These are phyloP conservation scores for Cardiocondyla obscurior DNA, from an alignment of 1,140 invertebrate species.

Conservation along the genomic window DNA sequence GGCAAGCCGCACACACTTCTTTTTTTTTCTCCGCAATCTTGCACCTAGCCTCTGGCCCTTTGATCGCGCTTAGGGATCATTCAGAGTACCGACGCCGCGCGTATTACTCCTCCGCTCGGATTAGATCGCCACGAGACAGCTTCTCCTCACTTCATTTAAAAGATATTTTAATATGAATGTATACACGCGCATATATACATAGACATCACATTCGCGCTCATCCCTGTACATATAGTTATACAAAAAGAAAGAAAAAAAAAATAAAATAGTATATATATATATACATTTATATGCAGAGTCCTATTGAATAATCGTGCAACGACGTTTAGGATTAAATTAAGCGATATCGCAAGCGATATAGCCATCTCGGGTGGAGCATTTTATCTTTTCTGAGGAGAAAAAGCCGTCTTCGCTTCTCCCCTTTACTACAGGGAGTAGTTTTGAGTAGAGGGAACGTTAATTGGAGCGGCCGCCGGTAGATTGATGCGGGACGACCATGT, in stretches of 20 bases:
- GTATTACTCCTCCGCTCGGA: background rate
- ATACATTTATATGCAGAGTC: conserved; percentile 38
- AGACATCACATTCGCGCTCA: conserved; percentile 3
- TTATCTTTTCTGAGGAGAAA: conserved; percentile 8
- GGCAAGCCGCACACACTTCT: conserved; percentile 13
- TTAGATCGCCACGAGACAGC: background rate
- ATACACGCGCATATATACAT: conserved; percentile 41
- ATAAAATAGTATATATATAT: conserved; percentile 58
- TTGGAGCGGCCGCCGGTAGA: background rate
- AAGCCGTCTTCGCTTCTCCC: background rate
- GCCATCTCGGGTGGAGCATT: background rate
- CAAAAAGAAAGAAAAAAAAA: too few relatives aligned
- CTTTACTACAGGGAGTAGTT: background rate
- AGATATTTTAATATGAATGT: conserved; percentile 69
- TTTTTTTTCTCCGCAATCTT: background rate
- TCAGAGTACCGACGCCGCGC: background rate
- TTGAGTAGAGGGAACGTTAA: background rate
- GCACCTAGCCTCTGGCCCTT: background rate
- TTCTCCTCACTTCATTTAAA: conserved; percentile 52
- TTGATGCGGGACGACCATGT: conserved; percentile 7
- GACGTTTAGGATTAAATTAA: conserved; percentile 72
- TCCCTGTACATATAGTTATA: conserved; percentile 65
- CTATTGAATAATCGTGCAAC: conserved; percentile 72
- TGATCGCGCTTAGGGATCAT: background rate
- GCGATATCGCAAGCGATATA: conserved; percentile 6